A percentile compares a stretch with the other conserved stretches of the same genome.
Evolutionary conservation across 2,888 invertebrate genomes (phyloP).

Genomic region (Hirtodrosophila alboralis): DNA sequence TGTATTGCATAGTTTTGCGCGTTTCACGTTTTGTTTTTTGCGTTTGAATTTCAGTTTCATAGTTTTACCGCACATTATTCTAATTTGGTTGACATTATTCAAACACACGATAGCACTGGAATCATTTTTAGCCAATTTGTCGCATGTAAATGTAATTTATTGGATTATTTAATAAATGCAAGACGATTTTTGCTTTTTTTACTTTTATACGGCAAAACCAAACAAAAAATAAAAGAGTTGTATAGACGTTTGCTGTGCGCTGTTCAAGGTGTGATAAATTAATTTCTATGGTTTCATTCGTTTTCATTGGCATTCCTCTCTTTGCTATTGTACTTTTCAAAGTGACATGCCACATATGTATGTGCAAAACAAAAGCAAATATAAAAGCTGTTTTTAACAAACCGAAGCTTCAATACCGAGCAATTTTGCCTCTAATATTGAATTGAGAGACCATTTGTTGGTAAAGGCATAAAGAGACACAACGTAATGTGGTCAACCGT

Average conservation of each 20-base stretch:
- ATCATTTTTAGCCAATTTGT: slow-evolving; percentile 39
- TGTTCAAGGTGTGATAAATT: slow-evolving; percentile 76
- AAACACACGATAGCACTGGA: slow-evolving; percentile 19
- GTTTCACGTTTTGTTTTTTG: slow-evolving; percentile 53
- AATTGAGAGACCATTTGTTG: too few relatives aligned
- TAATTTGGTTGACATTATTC: slow-evolving; percentile 45
- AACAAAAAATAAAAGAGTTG: slow-evolving; percentile 66
- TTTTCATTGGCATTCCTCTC: slow-evolving; percentile 73
- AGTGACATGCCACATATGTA: slow-evolving; percentile 55
- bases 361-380: slow-evolving; percentile 27
- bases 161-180: slow-evolving; percentile 57
- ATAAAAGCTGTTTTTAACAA: slow-evolving; percentile 10
- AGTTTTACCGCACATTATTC: slow-evolving; percentile 59
- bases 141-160: slow-evolving; percentile 34
- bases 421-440: neutral
- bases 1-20: slow-evolving; percentile 51
- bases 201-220: slow-evolving; percentile 45
- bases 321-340: slow-evolving; percentile 67
- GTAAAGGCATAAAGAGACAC: neutral
- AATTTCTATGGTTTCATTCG: slow-evolving; percentile 78
- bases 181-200: slow-evolving; percentile 36
- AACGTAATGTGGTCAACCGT: neutral
- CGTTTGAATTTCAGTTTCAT: slow-evolving; percentile 59
- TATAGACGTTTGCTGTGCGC: slow-evolving; percentile 61
- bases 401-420: slow-evolving; percentile 28